These are phyloP conservation scores for Ferdinandea cuprea DNA, from an alignment of 2,888 invertebrate genomes.

Conservation along the genomic window DNA sequence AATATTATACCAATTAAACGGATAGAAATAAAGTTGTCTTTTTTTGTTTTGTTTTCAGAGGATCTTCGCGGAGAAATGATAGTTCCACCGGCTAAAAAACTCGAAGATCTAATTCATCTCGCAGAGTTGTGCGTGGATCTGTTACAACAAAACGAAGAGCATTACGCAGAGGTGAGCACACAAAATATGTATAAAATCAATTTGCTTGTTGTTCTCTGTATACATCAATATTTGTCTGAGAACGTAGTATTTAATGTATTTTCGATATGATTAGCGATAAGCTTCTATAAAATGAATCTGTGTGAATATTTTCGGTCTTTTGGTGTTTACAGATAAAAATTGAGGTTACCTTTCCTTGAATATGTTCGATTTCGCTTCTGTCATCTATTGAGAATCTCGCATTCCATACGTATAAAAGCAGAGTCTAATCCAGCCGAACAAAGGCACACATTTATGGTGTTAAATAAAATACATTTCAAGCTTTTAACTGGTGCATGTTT, in stretches of 20 bases:
- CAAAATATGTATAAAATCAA: not conserved
- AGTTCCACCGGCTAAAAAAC: constrained; percentile 93
- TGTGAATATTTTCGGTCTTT: constrained; percentile 10
- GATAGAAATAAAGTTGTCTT: not conserved
- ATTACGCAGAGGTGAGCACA: constrained; percentile 97
- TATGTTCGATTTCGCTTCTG: constrained; percentile 16
- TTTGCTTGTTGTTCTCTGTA: constrained; percentile 31
- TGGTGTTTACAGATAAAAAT: constrained; percentile 3
- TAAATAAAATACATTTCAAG: no score
- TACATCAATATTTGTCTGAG: constrained; percentile 34
- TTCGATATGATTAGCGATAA: constrained; percentile 11
- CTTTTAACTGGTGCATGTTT: no score
- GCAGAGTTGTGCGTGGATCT: constrained; percentile 99
- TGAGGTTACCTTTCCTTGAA: not conserved
- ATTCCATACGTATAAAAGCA: no score
- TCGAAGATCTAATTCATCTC: constrained; percentile 98
- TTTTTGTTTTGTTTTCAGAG: constrained; percentile 85
- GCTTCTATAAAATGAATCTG: constrained; percentile 17
- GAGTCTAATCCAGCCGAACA: no score
- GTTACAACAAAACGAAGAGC: constrained; percentile 99
- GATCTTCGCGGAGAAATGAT: constrained; percentile 91
- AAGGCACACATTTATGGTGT: no score
- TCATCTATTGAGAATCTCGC: no score
- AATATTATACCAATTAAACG: not conserved
- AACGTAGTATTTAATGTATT: constrained; percentile 54